These are phyloP conservation scores for human DNA, from an alignment of 2,113 vertebrate species.

Conservation along the genomic window DNA sequence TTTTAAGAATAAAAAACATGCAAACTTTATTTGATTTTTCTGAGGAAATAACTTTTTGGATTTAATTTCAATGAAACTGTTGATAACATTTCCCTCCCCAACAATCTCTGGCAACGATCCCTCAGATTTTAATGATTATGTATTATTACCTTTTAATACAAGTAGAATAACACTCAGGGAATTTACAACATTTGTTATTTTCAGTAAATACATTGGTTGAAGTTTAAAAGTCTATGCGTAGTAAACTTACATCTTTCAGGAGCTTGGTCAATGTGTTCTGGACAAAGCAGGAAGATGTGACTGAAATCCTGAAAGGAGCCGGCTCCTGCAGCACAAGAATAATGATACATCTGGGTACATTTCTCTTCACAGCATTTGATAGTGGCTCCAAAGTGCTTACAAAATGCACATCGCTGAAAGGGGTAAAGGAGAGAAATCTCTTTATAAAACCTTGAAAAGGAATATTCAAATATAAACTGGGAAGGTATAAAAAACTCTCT, in stretches of 20 bases:
- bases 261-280: constrained; percentile 96
- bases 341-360: constrained; percentile 95
- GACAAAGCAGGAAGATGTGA: constrained; percentile 94
- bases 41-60: too few species aligned
- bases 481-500: background rate
- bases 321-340: constrained; percentile 95
- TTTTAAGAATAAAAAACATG: background rate
- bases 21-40: background rate
- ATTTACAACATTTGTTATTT: background rate
- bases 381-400: constrained; percentile 96
- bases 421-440: background rate
- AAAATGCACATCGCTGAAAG: constrained; percentile 94
- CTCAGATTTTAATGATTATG: background rate
- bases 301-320: constrained; percentile 94
- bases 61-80: background rate
- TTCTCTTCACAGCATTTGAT: constrained; percentile 94
- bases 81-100: background rate
- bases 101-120: background rate
- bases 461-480: background rate
- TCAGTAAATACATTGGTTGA: background rate
- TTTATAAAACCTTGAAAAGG: background rate
- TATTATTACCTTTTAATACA: background rate
- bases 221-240: background rate
- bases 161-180: background rate
- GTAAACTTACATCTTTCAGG: constrained; percentile 92